Percentiles rank a stretch among this genome's conserved stretches.
These are phyloP conservation scores for Lycaena phlaeas DNA, from an alignment of 2,888 invertebrate species.

Conservation along the genomic window DNA sequence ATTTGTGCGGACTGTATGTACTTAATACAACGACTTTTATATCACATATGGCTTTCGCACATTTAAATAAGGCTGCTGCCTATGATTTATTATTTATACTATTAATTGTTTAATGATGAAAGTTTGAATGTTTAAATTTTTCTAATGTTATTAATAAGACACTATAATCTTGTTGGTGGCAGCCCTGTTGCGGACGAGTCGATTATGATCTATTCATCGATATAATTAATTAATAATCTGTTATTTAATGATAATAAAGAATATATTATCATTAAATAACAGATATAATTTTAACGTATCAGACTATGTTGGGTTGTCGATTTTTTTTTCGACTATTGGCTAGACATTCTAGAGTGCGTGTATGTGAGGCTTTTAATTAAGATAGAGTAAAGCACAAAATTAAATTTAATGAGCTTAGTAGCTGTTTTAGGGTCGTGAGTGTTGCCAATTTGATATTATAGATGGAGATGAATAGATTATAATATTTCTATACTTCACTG, in stretches of 20 bases:
- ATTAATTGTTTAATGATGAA: not conserved
- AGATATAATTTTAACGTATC: too few relatives aligned
- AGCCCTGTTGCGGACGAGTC: not conserved
- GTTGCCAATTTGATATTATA: slow-evolving; percentile 18
- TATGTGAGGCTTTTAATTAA: slow-evolving; percentile 13
- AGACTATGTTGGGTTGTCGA: not conserved
- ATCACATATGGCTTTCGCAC: slow-evolving; percentile 7
- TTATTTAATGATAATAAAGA: too few relatives aligned
- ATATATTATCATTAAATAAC: too few relatives aligned
- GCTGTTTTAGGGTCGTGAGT: slow-evolving; percentile 20
- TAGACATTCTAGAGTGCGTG: not conserved
- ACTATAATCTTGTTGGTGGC: not conserved
- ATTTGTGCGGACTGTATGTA: not conserved
- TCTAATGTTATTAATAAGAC: slow-evolving; percentile 6
- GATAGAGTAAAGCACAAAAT: slow-evolving; percentile 15
- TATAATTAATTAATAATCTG: too few relatives aligned
- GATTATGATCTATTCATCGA: slow-evolving; percentile 7
- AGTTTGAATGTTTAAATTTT: slow-evolving; percentile 6
- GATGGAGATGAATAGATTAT: slow-evolving; percentile 26
- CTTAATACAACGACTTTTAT: slow-evolving; percentile 3
- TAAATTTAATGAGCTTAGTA: slow-evolving; percentile 24
- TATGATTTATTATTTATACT: slow-evolving; percentile 8
- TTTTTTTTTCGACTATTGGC: not conserved
- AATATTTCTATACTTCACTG: slow-evolving; percentile 23
- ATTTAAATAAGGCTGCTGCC: slow-evolving; percentile 5